phyloP scores from a whole-genome alignment of 2,797 vertebrate genomes.

The Phalloptychus januarius region DNA sequence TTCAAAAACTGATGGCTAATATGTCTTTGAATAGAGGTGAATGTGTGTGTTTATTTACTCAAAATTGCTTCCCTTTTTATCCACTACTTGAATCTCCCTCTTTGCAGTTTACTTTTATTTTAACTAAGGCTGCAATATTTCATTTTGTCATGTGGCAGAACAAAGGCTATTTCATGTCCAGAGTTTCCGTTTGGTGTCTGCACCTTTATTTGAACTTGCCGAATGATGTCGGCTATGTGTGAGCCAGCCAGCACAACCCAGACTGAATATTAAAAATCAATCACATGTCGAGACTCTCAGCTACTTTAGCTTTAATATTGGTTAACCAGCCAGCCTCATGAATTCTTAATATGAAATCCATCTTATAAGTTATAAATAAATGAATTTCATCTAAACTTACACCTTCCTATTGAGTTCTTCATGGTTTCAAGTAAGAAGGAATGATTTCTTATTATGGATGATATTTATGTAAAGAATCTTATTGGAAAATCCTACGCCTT shows the following conservation, averaged over 20 bases:
- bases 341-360: neutral
- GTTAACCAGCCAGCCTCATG: neutral
- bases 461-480: neutral
- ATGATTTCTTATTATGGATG: neutral
- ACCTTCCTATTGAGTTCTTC: neutral
- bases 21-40: conserved; percentile 13
- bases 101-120: conserved; percentile 53
- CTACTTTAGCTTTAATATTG: neutral
- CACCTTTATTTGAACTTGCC: conserved; percentile 14
- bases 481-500: neutral
- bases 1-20: conserved; percentile 32
- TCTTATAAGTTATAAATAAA: conserved; percentile 3
- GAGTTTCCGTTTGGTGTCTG: conserved; percentile 20
- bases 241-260: conserved; percentile 3
- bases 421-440: neutral
- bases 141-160: conserved; percentile 54
- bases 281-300: neutral
- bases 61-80: conserved; percentile 40
- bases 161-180: conserved; percentile 51
- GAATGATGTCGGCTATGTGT: neutral
- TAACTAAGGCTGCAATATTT: conserved; percentile 62
- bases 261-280: conserved; percentile 39
- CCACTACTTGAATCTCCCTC: conserved; percentile 22
- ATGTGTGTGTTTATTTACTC: conserved; percentile 26
- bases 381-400: neutral